These are phyloP conservation scores for Melanotaenia parkinsoni DNA, from an alignment of 2,797 vertebrate species.

Conservation along the genomic window DNA sequence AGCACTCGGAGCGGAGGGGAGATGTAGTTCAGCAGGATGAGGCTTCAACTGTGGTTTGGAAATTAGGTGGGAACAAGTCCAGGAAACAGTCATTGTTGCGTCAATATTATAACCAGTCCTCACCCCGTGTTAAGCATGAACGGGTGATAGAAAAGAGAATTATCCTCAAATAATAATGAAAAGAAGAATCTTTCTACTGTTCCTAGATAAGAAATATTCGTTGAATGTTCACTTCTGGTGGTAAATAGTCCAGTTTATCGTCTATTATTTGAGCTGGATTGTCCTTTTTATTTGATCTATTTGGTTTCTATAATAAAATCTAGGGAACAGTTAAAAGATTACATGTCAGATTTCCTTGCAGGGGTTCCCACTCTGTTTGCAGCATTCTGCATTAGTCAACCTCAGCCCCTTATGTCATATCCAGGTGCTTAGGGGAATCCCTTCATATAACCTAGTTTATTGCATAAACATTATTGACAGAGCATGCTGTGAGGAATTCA, in stretches of 20 bases:
- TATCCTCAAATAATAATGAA: neutral
- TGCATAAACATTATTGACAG: neutral
- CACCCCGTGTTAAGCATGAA: slow-evolving; percentile 33
- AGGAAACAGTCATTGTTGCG: slow-evolving; percentile 52
- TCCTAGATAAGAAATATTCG: neutral
- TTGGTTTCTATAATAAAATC: neutral
- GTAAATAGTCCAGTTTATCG: neutral
- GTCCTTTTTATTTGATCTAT: neutral
- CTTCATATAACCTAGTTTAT: neutral
- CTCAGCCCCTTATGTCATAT: neutral
- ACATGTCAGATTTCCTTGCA: neutral
- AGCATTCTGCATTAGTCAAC: neutral
- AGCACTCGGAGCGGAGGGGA: slow-evolving; percentile 15
- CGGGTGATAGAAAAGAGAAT: neutral
- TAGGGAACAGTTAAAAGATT: neutral
- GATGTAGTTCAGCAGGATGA: slow-evolving; percentile 41
- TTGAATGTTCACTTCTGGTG: neutral
- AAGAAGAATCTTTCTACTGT: neutral
- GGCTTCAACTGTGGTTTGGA: slow-evolving; percentile 42
- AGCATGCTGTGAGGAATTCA: slow-evolving; percentile 1
- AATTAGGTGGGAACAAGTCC: slow-evolving; percentile 61
- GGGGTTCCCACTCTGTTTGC: neutral
- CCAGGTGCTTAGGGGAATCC: neutral
- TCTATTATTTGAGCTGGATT: neutral
- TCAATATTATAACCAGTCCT: slow-evolving; percentile 52